Base-by-base conservation (phyloP, 2,888 invertebrate species). In the Chalcis sispes region DNA sequence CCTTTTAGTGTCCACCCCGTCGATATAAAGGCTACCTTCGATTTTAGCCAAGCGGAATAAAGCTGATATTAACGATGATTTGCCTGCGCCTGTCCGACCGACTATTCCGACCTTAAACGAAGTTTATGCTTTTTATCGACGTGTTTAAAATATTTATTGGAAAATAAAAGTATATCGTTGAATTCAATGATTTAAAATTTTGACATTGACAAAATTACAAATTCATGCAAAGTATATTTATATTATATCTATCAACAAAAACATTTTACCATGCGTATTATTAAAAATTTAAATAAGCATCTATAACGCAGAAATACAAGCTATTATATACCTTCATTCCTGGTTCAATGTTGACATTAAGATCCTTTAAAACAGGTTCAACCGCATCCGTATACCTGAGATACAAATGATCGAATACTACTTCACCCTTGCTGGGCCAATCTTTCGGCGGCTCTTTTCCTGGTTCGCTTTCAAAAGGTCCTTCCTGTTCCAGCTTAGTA, bases 81-180 rank as follows among this genome's bases (percentile, higher is more conserved):
- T 96, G 20, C 96, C 96, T 13, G 96, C 96, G 0, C 96, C 96
- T 0, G 96, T 96, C 72, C 96, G 91, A 0, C 96, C 96, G 0
- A 96, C 95, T 79, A 96, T 94, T 56, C 96, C 96, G 54, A 96
- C 91, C 94, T 95, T 58, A 8, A 58, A 29, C 3, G 42, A 42
- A 1, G 15, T 7, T 23, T 42, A 61, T 42, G 23, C 13, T 8
- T 25, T 61, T 2, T 0, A 18, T 36, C 36, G 36, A 36, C n/a
- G n/a, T n/a, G n/a, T n/a, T n/a, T 69, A 23, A 32, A 59, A 65
- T 10, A n/a, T n/a, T n/a, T n/a, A n/a, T n/a, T n/a, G 2, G 0
- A 29, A 7, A 36, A 36, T 36, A 36, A 36, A 36, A n/a, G n/a
- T 36, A 36, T 7, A 36, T 36, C 36, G 36, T 7, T 7, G 5